Evolutionary conservation across 2,797 vertebrate species (phyloP), one percentile per base, ranked within the genome.

Genomic region (Nannoperca australis): DNA sequence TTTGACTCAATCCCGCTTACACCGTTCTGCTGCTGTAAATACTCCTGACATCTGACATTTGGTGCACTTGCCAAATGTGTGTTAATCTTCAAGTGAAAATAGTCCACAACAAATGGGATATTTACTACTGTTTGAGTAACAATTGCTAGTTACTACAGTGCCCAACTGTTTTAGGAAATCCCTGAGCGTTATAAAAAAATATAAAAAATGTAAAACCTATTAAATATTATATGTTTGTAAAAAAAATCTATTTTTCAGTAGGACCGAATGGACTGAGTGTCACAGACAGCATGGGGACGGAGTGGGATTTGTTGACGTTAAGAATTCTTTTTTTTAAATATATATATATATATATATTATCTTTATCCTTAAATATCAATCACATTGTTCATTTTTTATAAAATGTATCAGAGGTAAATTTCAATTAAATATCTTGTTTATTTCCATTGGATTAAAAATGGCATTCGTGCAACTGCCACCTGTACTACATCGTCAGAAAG

Each of bases 81-180:
- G 22, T 56, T 51, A 36, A 73, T 73, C 45, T 72, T n/a, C 2
- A 4, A 12, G 3, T 45, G 38, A 62, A 68, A 70, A 54, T 40
- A 56, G 73, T 18, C 9, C 44, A 65, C 22, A 54, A 47, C 22
- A 64, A 65, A 73, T 63, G 36, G 27, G 34, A 10, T 34, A 20
- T 47, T 78, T 47, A 64, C n/a, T 70, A 13, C 32, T 7, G 3
- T 55, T 51, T 22, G 15, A 67, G 42, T 22, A 38, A 45, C 12
- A 27, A 49, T 62, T 72, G 24, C 5, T 4, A 45, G 50, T 58
- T 22, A 54, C 55, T 53, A 27, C 5, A 30, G 22, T 2, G 0
- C 0, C n/a, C 15, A 47, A 11, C n/a, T 42, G 32, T 50, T 53
- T 61, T 18, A 58, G 22, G 14, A 59, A 73, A 70, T 42, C 18